A percentile compares a stretch with the other conserved stretches of the same genome.
Evolutionary conservation across 2,888 invertebrate species (phyloP).

Genomic region (Meteorus cinctellus): DNA sequence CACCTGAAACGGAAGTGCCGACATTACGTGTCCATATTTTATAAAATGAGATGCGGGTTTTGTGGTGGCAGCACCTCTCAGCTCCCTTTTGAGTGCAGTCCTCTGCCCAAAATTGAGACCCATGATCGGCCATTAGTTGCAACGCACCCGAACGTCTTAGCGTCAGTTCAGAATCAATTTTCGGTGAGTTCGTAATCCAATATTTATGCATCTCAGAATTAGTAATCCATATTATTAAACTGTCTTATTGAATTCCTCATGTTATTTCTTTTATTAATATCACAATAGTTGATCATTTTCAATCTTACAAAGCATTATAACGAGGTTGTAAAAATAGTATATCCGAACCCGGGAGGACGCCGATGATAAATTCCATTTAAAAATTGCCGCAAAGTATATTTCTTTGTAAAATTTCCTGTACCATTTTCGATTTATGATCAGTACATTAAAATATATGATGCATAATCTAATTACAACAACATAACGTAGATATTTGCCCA

Average conservation of each 20-base stretch:
- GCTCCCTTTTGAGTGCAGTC: too few species aligned
- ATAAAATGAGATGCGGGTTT: background rate
- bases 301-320: background rate
- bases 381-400: background rate
- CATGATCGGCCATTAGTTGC: background rate
- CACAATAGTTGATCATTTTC: constrained; percentile 15
- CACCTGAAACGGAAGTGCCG: background rate
- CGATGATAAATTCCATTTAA: background rate
- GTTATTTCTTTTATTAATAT: background rate
- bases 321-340: background rate
- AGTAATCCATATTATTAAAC: constrained; percentile 12
- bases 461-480: too few species aligned
- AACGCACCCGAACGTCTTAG: background rate
- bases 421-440: background rate
- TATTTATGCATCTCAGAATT: constrained; percentile 25
- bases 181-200: constrained; percentile 38
- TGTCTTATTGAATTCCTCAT: background rate
- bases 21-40: background rate
- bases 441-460: background rate
- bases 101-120: background rate
- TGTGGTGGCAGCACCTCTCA: constrained; percentile 18
- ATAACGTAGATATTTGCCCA: too few species aligned
- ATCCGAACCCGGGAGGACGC: background rate
- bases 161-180: constrained; percentile 31
- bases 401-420: background rate